Base-by-base conservation (phyloP, 2,797 vertebrate species). In the Liasis olivaceus region DNA sequence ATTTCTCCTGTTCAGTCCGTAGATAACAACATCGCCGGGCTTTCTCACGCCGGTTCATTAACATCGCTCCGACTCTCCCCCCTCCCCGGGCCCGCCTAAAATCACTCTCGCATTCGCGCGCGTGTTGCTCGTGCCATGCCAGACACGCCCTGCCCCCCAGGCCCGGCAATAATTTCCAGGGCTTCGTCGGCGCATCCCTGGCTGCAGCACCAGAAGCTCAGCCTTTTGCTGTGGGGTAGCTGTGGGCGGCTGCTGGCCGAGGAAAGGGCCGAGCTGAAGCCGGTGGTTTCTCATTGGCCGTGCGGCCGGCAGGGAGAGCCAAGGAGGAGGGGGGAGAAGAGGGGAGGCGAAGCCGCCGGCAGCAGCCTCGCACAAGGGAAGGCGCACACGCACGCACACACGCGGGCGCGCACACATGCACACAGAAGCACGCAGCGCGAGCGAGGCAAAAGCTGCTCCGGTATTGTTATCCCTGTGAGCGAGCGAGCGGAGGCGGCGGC, bases 281-380 rank as follows among this genome's bases (percentile, higher is more conserved):
- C 77, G 93, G 91, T 93, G 22, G 85, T 94, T 94, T 97, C 95
- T 95, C 96, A 97, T 97, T 96, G 97, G 97, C 95, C 96, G 92
- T 54, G 91, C 92, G 92, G 95, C 96, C 95, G 94, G 92, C 94
- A 93, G 96, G 95, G 96, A 96, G 94, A 95, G 93, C 92, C 93
- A 51, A 93, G 81, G 56, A 72, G 95, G 54, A 94, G 92, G 88
- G 95, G 11, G 4, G 47, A 77, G n/a, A 92, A 94, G 51, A 54
- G 47, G 56, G 72, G 95, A 94, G 95, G 94, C 28, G 96, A 93
- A 94, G 92, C 95, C 94, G 94, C 77, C 84, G 63, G 93, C 92
- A 90, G 91, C 77, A 31, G 93, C 95, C 63, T 89, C 60, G 88
- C 96, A 95, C 91, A 92, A 72, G 96, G 90, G 94, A 89, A 94